phyloP scores from a whole-genome alignment of 2,113 vertebrate genomes.

The Eublepharis macularius region DNA sequence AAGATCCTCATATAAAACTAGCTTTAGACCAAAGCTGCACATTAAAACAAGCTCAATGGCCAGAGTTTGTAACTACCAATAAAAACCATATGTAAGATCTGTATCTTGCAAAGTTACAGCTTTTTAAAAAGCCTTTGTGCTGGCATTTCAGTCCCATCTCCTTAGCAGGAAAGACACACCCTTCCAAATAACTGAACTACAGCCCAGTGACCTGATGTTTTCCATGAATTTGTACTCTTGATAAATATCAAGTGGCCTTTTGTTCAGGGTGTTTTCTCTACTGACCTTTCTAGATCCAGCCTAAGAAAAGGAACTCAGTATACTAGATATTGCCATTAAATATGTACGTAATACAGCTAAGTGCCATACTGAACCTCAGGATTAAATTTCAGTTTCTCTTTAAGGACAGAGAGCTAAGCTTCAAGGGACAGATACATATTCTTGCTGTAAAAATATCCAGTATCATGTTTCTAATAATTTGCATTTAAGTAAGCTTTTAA shows the following conservation, averaged over 20 bases:
- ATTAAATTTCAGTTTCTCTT: background rate
- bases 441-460: rapidly evolving
- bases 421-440: background rate
- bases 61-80: background rate
- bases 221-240: conserved; percentile 38
- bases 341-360: conserved; percentile 56
- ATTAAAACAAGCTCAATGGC: no score
- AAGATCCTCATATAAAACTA: no score
- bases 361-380: conserved; percentile 33
- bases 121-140: background rate
- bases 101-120: no score
- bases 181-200: conserved; percentile 30
- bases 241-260: conserved; percentile 60
- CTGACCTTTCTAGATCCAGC: conserved; percentile 63
- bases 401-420: background rate
- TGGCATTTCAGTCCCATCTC: conserved; percentile 1
- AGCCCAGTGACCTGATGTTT: conserved; percentile 57
- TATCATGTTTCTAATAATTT: background rate
- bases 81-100: background rate
- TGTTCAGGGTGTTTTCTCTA: conserved; percentile 59
- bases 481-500: background rate
- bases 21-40: no score
- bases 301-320: conserved; percentile 34
- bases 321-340: conserved; percentile 63
- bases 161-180: conserved; percentile 14